phyloP scores from a whole-genome alignment of 2,888 invertebrate species.

The Aromia moschata region DNA sequence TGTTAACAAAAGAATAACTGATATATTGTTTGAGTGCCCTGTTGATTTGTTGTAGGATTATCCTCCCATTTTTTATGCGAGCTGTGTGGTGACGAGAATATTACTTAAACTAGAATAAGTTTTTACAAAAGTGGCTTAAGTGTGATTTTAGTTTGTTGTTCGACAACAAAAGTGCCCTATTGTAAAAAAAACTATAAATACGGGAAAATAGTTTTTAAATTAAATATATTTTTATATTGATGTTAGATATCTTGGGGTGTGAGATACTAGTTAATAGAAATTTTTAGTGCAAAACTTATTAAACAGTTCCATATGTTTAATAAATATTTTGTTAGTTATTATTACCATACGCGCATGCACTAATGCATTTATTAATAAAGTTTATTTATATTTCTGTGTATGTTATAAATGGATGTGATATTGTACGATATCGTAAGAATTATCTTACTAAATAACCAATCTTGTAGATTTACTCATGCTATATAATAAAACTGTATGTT shows the following conservation, averaged over 20 bases:
- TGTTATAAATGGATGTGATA: conserved; percentile 48
- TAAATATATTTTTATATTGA: conserved; percentile 47
- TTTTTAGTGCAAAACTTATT: conserved; percentile 44
- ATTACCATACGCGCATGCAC: conserved; percentile 45
- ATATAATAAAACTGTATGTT: conserved; percentile 39
- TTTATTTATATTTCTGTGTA: conserved; percentile 46
- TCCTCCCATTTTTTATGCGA: conserved; percentile 6
- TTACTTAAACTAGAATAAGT: conserved; percentile 27
- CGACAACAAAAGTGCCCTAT: conserved; percentile 30
- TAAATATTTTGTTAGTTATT: conserved; percentile 36
- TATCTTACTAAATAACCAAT: conserved; percentile 44
- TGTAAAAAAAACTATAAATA: conserved; percentile 35
- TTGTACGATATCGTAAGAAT: conserved; percentile 41
- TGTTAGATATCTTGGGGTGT: conserved; percentile 39
- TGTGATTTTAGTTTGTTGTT: conserved; percentile 29
- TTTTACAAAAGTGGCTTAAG: conserved; percentile 34
- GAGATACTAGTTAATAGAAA: conserved; percentile 36
- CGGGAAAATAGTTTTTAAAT: conserved; percentile 41
- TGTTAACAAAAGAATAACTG: neutral
- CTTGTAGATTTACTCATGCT: conserved; percentile 40
- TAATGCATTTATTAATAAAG: conserved; percentile 43
- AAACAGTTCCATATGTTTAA: conserved; percentile 39
- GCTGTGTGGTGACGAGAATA: conserved; percentile 19
- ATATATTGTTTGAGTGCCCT: neutral
- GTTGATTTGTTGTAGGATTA: conserved; percentile 2